phyloP scores from a whole-genome alignment of 2,888 invertebrate genomes.

The Linnaemya tessellans region DNA sequence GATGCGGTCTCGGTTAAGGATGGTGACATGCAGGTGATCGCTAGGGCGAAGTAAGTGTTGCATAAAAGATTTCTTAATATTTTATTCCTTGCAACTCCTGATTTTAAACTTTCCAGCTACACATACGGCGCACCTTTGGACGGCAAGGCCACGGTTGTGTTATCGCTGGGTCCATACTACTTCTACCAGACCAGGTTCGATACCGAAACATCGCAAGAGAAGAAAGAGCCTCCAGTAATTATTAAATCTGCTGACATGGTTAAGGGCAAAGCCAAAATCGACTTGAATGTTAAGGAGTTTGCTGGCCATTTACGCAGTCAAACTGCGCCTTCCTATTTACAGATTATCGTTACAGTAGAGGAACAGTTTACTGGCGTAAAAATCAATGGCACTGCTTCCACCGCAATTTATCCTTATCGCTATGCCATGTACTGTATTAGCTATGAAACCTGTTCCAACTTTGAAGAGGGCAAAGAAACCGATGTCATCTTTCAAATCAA shows the following conservation, averaged over 20 bases:
- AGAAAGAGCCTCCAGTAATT: constrained; percentile 73
- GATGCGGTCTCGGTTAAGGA: constrained; percentile 92
- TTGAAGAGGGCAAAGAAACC: constrained; percentile 94
- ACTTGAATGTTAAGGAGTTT: constrained; percentile 78
- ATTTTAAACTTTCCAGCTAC: constrained; percentile 85
- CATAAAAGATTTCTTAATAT: background rate
- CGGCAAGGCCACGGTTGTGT: constrained; percentile 90
- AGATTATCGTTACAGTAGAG: constrained; percentile 93
- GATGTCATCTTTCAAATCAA: constrained; percentile 90
- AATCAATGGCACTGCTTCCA: constrained; percentile 90
- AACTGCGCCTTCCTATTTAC: constrained; percentile 72
- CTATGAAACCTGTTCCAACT: constrained; percentile 90
- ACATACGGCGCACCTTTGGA: constrained; percentile 90
- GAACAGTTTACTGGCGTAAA: constrained; percentile 92
- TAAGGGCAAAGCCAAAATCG: constrained; percentile 80
- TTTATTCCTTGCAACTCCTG: background rate
- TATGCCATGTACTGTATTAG: constrained; percentile 89
- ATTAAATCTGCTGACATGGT: constrained; percentile 78
- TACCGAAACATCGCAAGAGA: constrained; percentile 26
- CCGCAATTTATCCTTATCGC: constrained; percentile 90
- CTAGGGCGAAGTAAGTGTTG: constrained; percentile 83
- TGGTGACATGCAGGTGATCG: constrained; percentile 89
- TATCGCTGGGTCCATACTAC: constrained; percentile 83
- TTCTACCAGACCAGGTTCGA: constrained; percentile 59
- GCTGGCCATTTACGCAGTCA: constrained; percentile 73